These are phyloP conservation scores for Macrobrachium nipponense DNA, from an alignment of 1,140 invertebrate species.

Conservation along the genomic window DNA sequence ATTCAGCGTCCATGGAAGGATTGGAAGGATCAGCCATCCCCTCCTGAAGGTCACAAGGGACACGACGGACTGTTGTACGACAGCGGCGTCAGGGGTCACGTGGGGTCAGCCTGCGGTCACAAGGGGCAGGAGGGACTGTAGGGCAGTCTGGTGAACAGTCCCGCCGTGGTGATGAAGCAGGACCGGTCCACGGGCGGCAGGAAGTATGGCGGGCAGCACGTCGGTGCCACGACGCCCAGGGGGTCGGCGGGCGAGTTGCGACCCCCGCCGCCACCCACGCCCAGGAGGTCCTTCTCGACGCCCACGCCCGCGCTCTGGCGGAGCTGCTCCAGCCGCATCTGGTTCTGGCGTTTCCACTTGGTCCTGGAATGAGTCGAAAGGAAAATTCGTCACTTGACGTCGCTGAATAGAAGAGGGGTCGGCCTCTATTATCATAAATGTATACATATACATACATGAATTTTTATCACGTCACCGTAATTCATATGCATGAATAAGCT, in stretches of 20 bases:
- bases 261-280: slow-evolving; percentile 59
- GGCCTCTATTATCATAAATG: not conserved
- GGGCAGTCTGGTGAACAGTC: slow-evolving; percentile 61
- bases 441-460: no score
- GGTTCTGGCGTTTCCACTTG: slow-evolving; percentile 95
- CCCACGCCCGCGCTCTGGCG: slow-evolving; percentile 77
- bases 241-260: slow-evolving; percentile 49
- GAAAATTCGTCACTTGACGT: not conserved
- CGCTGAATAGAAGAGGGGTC: not conserved
- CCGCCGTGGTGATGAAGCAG: slow-evolving; percentile 64
- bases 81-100: slow-evolving; percentile 34
- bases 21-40: no score
- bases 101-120: slow-evolving; percentile 55
- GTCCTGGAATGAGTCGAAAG: slow-evolving; percentile 74
- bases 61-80: slow-evolving; percentile 27
- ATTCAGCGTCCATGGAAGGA: not conserved
- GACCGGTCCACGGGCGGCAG: slow-evolving; percentile 60
- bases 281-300: slow-evolving; percentile 60
- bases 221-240: slow-evolving; percentile 37
- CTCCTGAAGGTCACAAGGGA: slow-evolving; percentile 32
- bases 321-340: slow-evolving; percentile 85
- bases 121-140: slow-evolving; percentile 60
- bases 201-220: slow-evolving; percentile 61
- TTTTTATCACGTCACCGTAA: no score
- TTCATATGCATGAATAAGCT: no score